Evolutionary conservation across 2,888 invertebrate genomes (phyloP).

Genomic region (Ophonus ardosiacus): DNA sequence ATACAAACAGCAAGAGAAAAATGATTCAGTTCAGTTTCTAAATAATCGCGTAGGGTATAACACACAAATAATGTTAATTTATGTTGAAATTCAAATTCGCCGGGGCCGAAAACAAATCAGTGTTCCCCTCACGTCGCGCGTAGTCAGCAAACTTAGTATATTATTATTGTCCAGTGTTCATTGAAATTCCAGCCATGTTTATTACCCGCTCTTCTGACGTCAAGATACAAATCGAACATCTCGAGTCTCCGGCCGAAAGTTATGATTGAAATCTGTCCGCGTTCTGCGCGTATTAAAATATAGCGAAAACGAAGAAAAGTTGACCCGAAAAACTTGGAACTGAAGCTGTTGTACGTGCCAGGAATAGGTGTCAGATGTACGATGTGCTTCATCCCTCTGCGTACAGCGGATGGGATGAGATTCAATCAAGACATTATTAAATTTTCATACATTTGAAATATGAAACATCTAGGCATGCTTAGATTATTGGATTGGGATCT

Average conservation of each 20-base stretch:
- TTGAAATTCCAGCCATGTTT: constrained; percentile 48
- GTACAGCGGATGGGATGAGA: not conserved
- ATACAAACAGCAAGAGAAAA: not conserved
- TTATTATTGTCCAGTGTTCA: constrained; percentile 23
- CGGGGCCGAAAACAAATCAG: not conserved
- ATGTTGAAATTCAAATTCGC: constrained; percentile 11
- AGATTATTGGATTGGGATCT: constrained; percentile 19
- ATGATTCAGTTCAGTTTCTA: not conserved
- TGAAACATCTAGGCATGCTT: constrained; percentile 19
- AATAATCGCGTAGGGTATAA: not conserved
- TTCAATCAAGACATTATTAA: constrained; percentile 39
- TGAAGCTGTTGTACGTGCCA: constrained; percentile 39
- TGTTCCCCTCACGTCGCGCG: constrained; percentile 12
- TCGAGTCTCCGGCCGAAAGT: constrained; percentile 30
- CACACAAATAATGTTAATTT: constrained; percentile 22
- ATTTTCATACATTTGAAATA: constrained; percentile 46
- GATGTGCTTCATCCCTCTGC: not conserved
- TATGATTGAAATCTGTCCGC: constrained; percentile 51
- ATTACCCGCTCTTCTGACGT: constrained; percentile 30
- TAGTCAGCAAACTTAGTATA: constrained; percentile 38
- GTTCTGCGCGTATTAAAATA: constrained; percentile 52
- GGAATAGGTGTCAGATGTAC: constrained; percentile 46
- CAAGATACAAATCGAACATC: constrained; percentile 52
- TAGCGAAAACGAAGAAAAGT: constrained; percentile 45
- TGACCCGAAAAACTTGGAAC: constrained; percentile 48